Evolutionary conservation across 1,140 invertebrate genomes (phyloP), one percentile per base, ranked within the genome.

Genomic region (Lepidostoma basale): DNA sequence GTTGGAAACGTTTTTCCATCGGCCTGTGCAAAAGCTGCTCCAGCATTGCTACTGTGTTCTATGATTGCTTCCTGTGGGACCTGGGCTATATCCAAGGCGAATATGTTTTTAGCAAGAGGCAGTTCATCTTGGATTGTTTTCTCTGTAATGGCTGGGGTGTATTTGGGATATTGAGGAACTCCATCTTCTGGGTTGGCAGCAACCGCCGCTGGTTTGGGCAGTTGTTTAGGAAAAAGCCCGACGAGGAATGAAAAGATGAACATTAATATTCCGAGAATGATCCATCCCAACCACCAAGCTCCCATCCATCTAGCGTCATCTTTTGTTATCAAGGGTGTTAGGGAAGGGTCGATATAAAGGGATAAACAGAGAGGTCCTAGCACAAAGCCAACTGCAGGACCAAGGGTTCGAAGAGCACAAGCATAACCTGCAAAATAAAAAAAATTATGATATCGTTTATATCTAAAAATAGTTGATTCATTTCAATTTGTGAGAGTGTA

Each of bases 281-380:
- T 79, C 87, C 87, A 88, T 18, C 87, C 87, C 12, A 90, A 75
- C 89, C 89, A 90, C 88, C 89, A 91, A 9, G 89, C 89, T 14
- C 89, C 89, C 42, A 90, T 72, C 89, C 89, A 90, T 69, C 88
- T 77, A 59, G 85, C 84, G 77, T 90, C 88, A 47, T 85, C 82
- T 20, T 83, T 81, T n/a, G 79, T 81, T 22, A 90, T 89, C 6
- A 87, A 73, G 3, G 89, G 88, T 40, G 86, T 88, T 26, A 89
- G 77, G 5, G 75, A 77, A 0, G 88, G 88, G 75, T 88, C 86
- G 36, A 90, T 88, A 72, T 88, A 90, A 1, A 88, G 64, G 63
- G 84, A 88, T 4, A 90, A 72, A 26, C 86, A 87, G 14, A 77
- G 77, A 30, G 82, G 87, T 5, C 85, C 83, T 0, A 88, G 64